Conservation (phyloP, 2,888 invertebrate species). For the Dryomyza anilis region DNA sequence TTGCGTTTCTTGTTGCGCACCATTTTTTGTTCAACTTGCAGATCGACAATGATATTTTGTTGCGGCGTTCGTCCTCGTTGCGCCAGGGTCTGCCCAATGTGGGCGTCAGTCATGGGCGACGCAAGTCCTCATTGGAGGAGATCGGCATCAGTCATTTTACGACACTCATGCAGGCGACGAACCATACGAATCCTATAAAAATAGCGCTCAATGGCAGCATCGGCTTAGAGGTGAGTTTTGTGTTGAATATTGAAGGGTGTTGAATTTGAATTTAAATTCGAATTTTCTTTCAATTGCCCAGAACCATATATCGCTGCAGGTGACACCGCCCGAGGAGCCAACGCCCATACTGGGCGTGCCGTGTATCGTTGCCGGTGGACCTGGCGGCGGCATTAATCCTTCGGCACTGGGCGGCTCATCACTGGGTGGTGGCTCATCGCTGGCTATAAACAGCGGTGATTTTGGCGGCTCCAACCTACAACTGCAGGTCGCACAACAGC, state of each 20-base stretch:
- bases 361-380: conserved; percentile 50
- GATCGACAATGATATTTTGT: conserved; percentile 79
- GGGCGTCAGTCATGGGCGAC: conserved; percentile 64
- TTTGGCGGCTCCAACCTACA: conserved; percentile 62
- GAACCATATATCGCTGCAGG: conserved; percentile 61
- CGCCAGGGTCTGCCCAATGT: conserved; percentile 78
- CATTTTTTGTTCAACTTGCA: conserved; percentile 40
- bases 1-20: no score
- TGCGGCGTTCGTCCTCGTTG: conserved; percentile 82
- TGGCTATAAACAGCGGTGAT: conserved; percentile 57
- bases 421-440: conserved; percentile 50
- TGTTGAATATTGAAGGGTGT: not conserved
- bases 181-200: conserved; percentile 78
- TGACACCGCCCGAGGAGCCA: conserved; percentile 72
- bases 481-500: conserved; percentile 65
- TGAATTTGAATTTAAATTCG: not conserved
- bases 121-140: conserved; percentile 85
- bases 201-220: conserved; percentile 86
- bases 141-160: conserved; percentile 83
- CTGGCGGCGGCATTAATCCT: conserved; percentile 59
- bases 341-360: conserved; percentile 59
- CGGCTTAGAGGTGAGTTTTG: conserved; percentile 69
- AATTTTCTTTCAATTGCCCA: conserved; percentile 23
- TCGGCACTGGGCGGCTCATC: conserved; percentile 53
- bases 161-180: conserved; percentile 69